phyloP scores from a whole-genome alignment of 2,888 invertebrate genomes.

The Unio delphinus region DNA sequence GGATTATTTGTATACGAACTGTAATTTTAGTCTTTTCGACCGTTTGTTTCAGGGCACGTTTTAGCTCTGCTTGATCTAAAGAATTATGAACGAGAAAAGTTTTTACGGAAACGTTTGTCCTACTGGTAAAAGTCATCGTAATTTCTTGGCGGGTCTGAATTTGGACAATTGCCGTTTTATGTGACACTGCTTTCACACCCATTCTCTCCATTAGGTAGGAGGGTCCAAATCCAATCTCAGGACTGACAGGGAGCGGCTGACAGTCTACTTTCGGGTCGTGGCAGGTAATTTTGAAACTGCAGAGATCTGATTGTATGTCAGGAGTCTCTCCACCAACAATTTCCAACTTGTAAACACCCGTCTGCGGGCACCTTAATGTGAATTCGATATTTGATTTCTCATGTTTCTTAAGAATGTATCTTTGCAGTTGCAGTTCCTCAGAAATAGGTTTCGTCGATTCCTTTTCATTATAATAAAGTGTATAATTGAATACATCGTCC shows the following conservation, averaged over 20 bases:
- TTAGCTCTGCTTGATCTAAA: constrained; percentile 20
- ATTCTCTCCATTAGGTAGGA: constrained; percentile 20
- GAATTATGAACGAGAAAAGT: constrained; percentile 27
- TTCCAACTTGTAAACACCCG: constrained; percentile 36
- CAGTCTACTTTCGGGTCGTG: constrained; percentile 28
- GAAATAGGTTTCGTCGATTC: constrained; percentile 35
- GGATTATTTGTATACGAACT: constrained; percentile 19
- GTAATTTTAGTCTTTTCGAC: constrained; percentile 11
- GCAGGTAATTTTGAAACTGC: constrained; percentile 36
- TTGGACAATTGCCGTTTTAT: constrained; percentile 27
- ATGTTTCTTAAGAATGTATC: constrained; percentile 33
- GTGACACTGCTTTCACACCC: constrained; percentile 28
- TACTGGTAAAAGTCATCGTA: constrained; percentile 29
- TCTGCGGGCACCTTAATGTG: constrained; percentile 30
- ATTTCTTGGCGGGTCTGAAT: constrained; percentile 16
- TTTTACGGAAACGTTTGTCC: constrained; percentile 16
- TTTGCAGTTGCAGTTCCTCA: constrained; percentile 28
- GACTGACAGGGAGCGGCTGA: constrained; percentile 32
- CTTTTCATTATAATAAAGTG: constrained; percentile 35
- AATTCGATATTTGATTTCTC: constrained; percentile 26
- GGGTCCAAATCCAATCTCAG: constrained; percentile 41
- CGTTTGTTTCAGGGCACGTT: constrained; percentile 13
- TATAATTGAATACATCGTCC: constrained; percentile 23
- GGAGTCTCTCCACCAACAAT: constrained; percentile 22
- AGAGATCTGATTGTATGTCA: constrained; percentile 4